Conservation (phyloP, 2,797 vertebrate genomes). For the Chiloscyllium punctatum region DNA sequence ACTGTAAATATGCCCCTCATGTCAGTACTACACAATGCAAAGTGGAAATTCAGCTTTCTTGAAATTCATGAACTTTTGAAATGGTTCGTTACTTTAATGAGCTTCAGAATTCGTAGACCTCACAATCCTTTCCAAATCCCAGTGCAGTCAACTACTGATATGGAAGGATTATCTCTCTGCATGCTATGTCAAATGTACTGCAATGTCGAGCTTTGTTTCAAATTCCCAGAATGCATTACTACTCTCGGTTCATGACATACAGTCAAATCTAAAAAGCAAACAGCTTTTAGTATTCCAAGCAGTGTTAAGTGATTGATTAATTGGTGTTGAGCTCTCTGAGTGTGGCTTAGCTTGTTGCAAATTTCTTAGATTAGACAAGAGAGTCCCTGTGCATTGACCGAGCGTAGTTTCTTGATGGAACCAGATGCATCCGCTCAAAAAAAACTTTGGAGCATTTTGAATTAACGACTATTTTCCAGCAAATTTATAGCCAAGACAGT, state of each 20-base stretch:
- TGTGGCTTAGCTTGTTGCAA: conserved; percentile 38
- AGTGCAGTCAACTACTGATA: not conserved
- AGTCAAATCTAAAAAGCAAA: conserved; percentile 39
- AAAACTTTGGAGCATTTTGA: conserved; percentile 16
- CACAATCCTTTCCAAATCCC: not conserved
- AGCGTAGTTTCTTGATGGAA: conserved; percentile 34
- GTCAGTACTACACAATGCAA: not conserved
- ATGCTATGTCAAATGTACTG: not conserved
- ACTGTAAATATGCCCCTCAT: not conserved
- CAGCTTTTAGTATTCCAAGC: conserved; percentile 41
- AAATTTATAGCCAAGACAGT: conserved; percentile 12
- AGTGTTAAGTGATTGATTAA: conserved; percentile 41
- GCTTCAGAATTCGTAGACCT: not conserved
- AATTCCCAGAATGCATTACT: conserved; percentile 46
- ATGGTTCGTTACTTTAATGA: not conserved
- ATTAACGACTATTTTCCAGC: conserved; percentile 2
- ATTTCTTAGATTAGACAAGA: conserved; percentile 40
- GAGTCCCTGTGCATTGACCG: conserved; percentile 33
- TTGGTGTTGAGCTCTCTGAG: conserved; percentile 35
- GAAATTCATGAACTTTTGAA: not conserved
- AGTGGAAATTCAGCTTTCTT: not conserved
- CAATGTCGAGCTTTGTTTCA: conserved; percentile 46
- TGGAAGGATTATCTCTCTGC: conserved; percentile 6
- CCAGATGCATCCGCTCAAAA: conserved; percentile 38
- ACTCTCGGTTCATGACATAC: conserved; percentile 49